A percentile compares a stretch with the other conserved stretches of the same genome.
phyloP scores from a whole-genome alignment of 2,797 vertebrate species.

The Bradypus variegatus region DNA sequence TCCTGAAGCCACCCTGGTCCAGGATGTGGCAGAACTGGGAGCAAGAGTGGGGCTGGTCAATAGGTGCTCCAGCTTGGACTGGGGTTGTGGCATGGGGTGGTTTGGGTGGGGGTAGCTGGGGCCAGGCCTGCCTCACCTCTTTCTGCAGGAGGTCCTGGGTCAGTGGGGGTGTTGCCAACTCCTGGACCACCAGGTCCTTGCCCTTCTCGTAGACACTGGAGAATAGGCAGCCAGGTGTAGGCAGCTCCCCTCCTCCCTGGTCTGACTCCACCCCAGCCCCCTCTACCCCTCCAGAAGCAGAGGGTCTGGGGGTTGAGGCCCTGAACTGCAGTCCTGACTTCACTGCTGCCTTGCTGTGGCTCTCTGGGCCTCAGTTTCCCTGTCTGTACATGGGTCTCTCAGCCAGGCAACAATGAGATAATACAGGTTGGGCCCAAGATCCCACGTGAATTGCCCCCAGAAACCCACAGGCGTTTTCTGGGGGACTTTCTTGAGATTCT shows the following conservation, averaged over 20 bases:
- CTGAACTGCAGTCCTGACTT: not conserved
- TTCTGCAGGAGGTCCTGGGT: conserved; percentile 83
- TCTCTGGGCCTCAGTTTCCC: not conserved
- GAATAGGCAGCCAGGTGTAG: not conserved
- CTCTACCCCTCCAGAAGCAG: not conserved
- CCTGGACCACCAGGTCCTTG: conserved; percentile 79
- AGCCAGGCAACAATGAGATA: not conserved
- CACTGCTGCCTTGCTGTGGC: not conserved
- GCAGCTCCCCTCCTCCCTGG: not conserved
- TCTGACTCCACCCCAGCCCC: not conserved
- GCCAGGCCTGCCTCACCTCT: conserved; percentile 74
- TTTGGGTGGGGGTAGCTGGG: not conserved
- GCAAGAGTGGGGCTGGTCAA: not conserved
- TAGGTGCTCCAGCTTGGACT: not conserved
- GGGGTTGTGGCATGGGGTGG: too few relatives aligned
- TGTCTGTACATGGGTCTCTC: not conserved
- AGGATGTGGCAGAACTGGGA: conserved; percentile 85
- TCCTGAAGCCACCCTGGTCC: conserved; percentile 83
- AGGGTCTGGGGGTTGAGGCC: not conserved
- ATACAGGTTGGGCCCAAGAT: not conserved
- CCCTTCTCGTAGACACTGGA: conserved; percentile 80
- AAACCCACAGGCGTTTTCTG: not conserved
- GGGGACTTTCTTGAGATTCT: not conserved
- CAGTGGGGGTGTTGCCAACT: conserved; percentile 78
- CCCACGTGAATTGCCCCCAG: not conserved